A percentile compares a stretch with the other conserved stretches of the same genome.
Evolutionary conservation across 1,140 invertebrate species (phyloP).

Genomic region (Gonatopus flavifemur): DNA sequence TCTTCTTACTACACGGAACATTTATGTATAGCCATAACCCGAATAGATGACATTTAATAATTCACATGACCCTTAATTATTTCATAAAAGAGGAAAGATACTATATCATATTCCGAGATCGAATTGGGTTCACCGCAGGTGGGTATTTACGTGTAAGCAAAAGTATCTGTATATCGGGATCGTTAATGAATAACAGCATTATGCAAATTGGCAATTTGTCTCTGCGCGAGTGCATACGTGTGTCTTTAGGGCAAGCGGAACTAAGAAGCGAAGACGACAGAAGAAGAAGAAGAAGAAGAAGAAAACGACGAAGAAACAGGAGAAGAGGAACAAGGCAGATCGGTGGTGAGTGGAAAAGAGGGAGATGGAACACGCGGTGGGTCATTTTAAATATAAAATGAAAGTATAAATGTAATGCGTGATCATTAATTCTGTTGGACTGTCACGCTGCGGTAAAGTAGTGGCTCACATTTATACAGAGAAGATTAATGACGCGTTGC

Average conservation of each 20-base stretch:
- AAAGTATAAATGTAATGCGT: slow-evolving; percentile 46
- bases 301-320: not conserved
- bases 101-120: too few species aligned
- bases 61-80: too few species aligned
- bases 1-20: too few species aligned
- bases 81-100: too few species aligned
- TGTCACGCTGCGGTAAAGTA: slow-evolving; percentile 32
- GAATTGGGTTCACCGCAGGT: slow-evolving; percentile 30
- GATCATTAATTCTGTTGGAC: slow-evolving; percentile 42
- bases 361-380: slow-evolving; percentile 4
- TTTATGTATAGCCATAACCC: too few species aligned
- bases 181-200: slow-evolving; percentile 51
- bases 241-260: too few species aligned
- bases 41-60: too few species aligned
- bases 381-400: slow-evolving; percentile 49
- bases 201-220: slow-evolving; percentile 52
- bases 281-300: not conserved
- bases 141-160: slow-evolving; percentile 26
- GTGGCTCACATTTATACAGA: slow-evolving; percentile 46
- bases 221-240: slow-evolving; percentile 16
- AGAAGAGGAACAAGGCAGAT: too few species aligned
- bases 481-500: slow-evolving; percentile 41
- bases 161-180: slow-evolving; percentile 26
- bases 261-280: slow-evolving; percentile 14
- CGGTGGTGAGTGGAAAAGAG: too few species aligned